These are phyloP conservation scores for Polypedilum pembai DNA, from an alignment of 1,140 invertebrate genomes.

Conservation along the genomic window DNA sequence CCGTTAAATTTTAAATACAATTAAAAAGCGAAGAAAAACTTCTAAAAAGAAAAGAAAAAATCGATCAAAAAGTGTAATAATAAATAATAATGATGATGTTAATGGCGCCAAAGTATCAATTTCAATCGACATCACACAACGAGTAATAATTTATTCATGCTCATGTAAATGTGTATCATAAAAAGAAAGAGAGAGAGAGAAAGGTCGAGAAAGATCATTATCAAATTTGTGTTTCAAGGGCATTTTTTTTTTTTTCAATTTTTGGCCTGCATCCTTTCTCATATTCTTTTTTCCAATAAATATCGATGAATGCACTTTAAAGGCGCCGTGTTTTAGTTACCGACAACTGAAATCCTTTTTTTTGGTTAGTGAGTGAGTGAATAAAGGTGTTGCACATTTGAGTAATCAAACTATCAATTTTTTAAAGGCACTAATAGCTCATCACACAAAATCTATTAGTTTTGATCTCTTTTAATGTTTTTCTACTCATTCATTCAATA, in stretches of 20 bases:
- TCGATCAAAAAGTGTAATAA: too few species aligned
- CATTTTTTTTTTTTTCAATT: too few species aligned
- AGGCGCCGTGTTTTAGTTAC: background rate
- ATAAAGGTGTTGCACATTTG: background rate
- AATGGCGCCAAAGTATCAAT: background rate
- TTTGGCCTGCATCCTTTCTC: too few species aligned
- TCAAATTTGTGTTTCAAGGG: background rate
- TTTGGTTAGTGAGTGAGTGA: too few species aligned
- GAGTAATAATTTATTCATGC: background rate
- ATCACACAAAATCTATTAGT: background rate
- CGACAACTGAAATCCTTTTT: conserved; percentile 10
- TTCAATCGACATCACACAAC: background rate
- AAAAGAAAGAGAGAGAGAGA: too few species aligned
- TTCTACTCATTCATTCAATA: background rate
- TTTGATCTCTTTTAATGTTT: background rate
- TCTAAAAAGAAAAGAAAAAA: too few species aligned
- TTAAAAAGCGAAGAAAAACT: too few species aligned
- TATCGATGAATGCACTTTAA: background rate
- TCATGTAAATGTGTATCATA: background rate
- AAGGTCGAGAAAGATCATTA: conserved; percentile 10
- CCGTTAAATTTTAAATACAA: too few species aligned
- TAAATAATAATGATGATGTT: background rate
- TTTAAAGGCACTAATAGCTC: conserved; percentile 2
- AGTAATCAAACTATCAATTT: background rate
- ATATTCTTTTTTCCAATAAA: background rate